Conservation (phyloP, 2,888 invertebrate species). For the Parnassius apollo region DNA sequence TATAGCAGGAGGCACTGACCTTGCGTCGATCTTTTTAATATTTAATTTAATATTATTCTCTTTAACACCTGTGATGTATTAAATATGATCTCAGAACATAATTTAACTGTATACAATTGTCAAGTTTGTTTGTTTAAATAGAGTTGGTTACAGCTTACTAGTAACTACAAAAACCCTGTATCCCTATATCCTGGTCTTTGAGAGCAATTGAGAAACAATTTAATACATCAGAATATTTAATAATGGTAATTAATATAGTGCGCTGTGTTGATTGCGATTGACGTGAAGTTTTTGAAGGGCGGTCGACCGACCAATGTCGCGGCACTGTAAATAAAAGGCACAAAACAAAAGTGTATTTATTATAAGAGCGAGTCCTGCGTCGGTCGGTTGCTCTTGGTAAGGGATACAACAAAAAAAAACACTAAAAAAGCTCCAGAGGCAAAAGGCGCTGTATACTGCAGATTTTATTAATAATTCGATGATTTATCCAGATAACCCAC, state of each 20-base stretch:
- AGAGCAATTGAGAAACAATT: constrained; percentile 66
- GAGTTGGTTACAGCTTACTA: constrained; percentile 52
- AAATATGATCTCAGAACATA: constrained; percentile 84
- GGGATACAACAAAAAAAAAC: constrained; percentile 59
- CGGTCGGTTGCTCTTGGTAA: constrained; percentile 40
- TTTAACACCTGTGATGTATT: constrained; percentile 85
- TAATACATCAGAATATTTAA: constrained; percentile 73
- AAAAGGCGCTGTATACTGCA: constrained; percentile 35
- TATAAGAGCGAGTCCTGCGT: constrained; percentile 37
- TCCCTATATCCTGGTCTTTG: constrained; percentile 48
- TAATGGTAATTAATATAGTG: constrained; percentile 38
- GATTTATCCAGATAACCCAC: not conserved
- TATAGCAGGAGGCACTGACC: constrained; percentile 25
- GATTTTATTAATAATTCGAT: constrained; percentile 2
- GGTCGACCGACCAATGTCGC: constrained; percentile 23
- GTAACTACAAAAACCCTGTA: constrained; percentile 39
- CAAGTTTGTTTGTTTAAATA: constrained; percentile 66
- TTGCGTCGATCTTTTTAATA: constrained; percentile 45
- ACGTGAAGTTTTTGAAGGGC: constrained; percentile 10
- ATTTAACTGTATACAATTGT: constrained; percentile 76
- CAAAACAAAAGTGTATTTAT: constrained; percentile 60
- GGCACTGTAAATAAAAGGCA: constrained; percentile 69
- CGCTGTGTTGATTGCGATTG: constrained; percentile 36
- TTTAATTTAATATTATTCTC: constrained; percentile 59
- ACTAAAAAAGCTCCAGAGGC: constrained; percentile 62